phyloP scores from a whole-genome alignment of 2,797 vertebrate species.

The Centroberyx gerrardi region DNA sequence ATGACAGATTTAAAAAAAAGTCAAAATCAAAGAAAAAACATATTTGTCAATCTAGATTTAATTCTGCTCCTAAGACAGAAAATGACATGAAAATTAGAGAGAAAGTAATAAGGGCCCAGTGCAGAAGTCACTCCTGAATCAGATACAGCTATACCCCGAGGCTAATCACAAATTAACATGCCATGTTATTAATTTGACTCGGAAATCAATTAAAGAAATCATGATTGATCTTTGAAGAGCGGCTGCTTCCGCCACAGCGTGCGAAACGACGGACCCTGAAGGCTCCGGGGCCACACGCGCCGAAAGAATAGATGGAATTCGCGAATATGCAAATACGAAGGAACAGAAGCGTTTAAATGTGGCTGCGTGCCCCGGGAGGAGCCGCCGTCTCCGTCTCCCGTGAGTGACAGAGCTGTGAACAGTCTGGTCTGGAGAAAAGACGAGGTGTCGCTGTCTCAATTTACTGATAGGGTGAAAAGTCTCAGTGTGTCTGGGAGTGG shows the following conservation, averaged over 20 bases:
- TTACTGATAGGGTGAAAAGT: conserved; percentile 39
- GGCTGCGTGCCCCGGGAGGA: conserved; percentile 40
- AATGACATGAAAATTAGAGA: conserved; percentile 49
- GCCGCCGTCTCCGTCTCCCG: conserved; percentile 8
- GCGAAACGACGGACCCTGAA: conserved; percentile 34
- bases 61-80: conserved; percentile 51
- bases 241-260: conserved; percentile 35
- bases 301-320: conserved; percentile 38
- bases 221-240: conserved; percentile 60
- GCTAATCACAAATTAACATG: conserved; percentile 71
- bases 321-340: conserved; percentile 58
- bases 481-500: conserved; percentile 21
- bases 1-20: background rate
- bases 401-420: conserved; percentile 43
- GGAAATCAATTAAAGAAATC: conserved; percentile 74
- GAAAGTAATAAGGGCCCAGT: conserved; percentile 42
- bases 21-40: conserved; percentile 1
- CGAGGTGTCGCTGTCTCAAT: conserved; percentile 47
- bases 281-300: conserved; percentile 38
- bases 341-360: conserved; percentile 48
- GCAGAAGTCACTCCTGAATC: conserved; percentile 51
- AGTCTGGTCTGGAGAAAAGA: conserved; percentile 24
- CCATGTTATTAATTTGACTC: conserved; percentile 66
- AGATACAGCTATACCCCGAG: conserved; percentile 49
- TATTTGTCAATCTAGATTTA: conserved; percentile 46